Evolutionary conservation across 1,140 invertebrate genomes (phyloP), one percentile per base, ranked within the genome.

Genomic region (Pissodes strobi): DNA sequence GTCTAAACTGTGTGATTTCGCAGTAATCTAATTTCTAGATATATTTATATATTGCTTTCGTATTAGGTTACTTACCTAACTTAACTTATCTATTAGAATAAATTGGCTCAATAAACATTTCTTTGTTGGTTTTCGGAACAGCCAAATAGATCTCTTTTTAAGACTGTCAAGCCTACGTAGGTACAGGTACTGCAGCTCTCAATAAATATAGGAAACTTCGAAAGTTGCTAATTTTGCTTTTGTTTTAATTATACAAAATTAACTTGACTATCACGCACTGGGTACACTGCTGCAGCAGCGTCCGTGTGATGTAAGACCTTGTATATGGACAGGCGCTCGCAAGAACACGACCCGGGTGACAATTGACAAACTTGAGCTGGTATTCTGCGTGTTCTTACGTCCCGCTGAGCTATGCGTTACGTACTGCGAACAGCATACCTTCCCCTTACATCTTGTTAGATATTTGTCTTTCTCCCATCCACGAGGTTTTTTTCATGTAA

Each of bases 361-460:
- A 75, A 75, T 75, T 75, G 73, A 75, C 73, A 75, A 75, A 74
- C 71, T 66, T 73, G 71, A 46, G 68, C 65, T 71, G 64, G 69
- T 74, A 70, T 68, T 69, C 66, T 67, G 73, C 70, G 49, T 73
- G 71, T 75, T 53, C 52, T 46, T 56, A 51, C 63, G 68, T 71
- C 71, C 72, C 62, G 72, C 71, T 75, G 74, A 74, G 71, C 69
- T 73, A 74, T 74, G 74, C 66, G 69, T 70, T 69, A 72, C 68
- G 71, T 69, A 73, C 71, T 60, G 66, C 60, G 64, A 66, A 69
- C 68, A 71, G 45, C 71, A 70, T 73, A 71, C 71, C 69, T 69
- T 73, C 71, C 68, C 61, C 68, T 67, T 72, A 69, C 70, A 71
- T 70, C 71, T 71, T 73, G 71, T 73, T 73, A 73, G 70, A 73